These are phyloP conservation scores for Drosophila greeni DNA, from an alignment of 2,888 invertebrate species.

Conservation along the genomic window DNA sequence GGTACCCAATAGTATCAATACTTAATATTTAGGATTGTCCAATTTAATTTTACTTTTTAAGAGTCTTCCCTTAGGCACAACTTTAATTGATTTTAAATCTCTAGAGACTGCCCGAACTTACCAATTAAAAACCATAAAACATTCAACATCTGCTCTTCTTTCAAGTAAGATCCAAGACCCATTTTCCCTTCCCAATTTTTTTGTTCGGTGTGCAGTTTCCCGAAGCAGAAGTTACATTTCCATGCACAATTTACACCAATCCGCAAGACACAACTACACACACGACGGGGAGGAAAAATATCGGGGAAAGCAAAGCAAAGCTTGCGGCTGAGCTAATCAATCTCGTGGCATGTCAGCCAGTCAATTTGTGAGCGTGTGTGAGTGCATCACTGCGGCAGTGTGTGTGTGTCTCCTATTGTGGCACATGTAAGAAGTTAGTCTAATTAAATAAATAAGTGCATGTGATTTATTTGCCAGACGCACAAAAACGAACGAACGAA, in stretches of 20 bases:
- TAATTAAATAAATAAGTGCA: slow-evolving; percentile 74
- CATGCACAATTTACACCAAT: slow-evolving; percentile 74
- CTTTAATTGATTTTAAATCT: no score
- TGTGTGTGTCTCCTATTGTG: slow-evolving; percentile 64
- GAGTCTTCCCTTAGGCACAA: no score
- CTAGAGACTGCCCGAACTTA: no score
- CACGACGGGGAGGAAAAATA: slow-evolving; percentile 1
- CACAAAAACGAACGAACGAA: slow-evolving; percentile 25
- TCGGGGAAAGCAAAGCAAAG: slow-evolving; percentile 50
- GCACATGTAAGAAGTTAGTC: slow-evolving; percentile 72
- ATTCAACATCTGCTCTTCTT: no score
- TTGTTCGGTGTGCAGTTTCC: slow-evolving; percentile 19
- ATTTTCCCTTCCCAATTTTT: background rate
- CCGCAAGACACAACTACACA: slow-evolving; percentile 46
- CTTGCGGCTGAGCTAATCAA: slow-evolving; percentile 69
- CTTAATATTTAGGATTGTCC: no score
- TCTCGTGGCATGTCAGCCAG: slow-evolving; percentile 73
- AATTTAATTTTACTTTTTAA: no score
- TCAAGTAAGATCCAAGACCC: background rate
- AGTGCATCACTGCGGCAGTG: slow-evolving; percentile 9
- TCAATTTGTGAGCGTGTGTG: slow-evolving; percentile 64
- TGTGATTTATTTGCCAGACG: slow-evolving; percentile 70
- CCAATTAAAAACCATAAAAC: no score
- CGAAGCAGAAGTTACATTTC: slow-evolving; percentile 71
- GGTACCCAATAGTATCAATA: no score